Percentiles rank a stretch among this genome's conserved stretches.
These are phyloP conservation scores for Anadara kagoshimensis DNA, from an alignment of 1,140 invertebrate genomes.

Conservation along the genomic window DNA sequence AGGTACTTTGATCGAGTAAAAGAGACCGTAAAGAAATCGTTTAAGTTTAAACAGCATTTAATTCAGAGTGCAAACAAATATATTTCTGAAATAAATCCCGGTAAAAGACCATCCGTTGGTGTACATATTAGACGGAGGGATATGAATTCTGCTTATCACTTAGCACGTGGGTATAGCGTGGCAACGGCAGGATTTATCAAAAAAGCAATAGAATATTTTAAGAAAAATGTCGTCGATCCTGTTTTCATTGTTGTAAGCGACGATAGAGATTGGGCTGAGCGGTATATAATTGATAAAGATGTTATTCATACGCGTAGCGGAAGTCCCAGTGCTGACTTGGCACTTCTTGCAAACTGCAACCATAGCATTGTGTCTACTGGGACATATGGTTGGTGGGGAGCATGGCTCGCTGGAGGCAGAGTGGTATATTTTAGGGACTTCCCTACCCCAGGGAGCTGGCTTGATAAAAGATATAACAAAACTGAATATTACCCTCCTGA, in stretches of 20 bases:
- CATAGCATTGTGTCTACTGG: conserved; percentile 65
- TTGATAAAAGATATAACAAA: conserved; percentile 33
- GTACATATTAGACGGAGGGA: conserved; percentile 51
- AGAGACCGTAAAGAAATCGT: conserved; percentile 41
- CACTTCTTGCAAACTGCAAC: conserved; percentile 58
- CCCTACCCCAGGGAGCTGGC: conserved; percentile 30
- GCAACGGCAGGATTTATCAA: conserved; percentile 27
- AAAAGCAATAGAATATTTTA: conserved; percentile 36
- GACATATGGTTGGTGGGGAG: conserved; percentile 67
- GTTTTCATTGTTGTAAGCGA: conserved; percentile 52
- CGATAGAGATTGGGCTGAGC: conserved; percentile 45
- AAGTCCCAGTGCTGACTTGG: conserved; percentile 59
- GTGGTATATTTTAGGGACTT: conserved; percentile 58
- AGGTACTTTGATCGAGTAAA: conserved; percentile 55
- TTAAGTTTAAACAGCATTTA: conserved; percentile 43
- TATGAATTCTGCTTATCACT: conserved; percentile 30
- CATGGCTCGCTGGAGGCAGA: conserved; percentile 60
- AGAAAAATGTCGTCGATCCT: conserved; percentile 16
- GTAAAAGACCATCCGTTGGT: conserved; percentile 14
- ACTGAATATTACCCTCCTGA: conserved; percentile 48
- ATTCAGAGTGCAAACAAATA: conserved; percentile 15
- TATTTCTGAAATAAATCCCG: conserved; percentile 7
- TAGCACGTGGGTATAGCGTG: conserved; percentile 37
- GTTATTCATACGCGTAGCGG: conserved; percentile 31
- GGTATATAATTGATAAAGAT: conserved; percentile 28